Base-by-base conservation (phyloP, 2,888 invertebrate species). In the Eurytoma californica region DNA sequence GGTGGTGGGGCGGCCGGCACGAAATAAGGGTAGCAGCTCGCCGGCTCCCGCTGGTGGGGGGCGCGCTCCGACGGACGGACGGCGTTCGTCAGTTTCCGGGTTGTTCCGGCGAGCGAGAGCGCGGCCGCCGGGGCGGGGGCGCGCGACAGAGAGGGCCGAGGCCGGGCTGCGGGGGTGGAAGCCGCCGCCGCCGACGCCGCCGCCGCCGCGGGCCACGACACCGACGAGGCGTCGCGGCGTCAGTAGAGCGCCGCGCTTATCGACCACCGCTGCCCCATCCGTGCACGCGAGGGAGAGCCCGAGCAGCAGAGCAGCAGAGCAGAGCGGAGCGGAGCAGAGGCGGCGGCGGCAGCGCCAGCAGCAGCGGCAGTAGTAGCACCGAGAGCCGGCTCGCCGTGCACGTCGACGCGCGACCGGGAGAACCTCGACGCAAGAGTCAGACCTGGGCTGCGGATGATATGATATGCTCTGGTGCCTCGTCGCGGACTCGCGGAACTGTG, bases 171-270 rank as follows among this genome's bases (percentile, higher is more conserved):
- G 84, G 85, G 80, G 80, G 83, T 79, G 83, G 81, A 82, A 80
- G 84, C 77, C 82, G 83, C 57, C 80, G 80, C 55, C 51, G 49
- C 66, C 49, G 30, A 61, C 70, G 67, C 53, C 24, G 88, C 86
- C 86, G 84, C 83, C 84, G 77, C 77, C 91, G 89, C 91, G 92
- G 91, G 90, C 87, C 89, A 89, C 91, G 88, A 87, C 87, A 92
- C 67, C 90, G 91, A 89, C 84, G 87, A 88, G 73, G 92, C 89
- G 92, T 92, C 89, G 89, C 89, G 89, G 89, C 88, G 88, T 89
- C 88, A 89, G 89, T 89, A 87, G 87, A 88, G 88, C 88, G 88
- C 87, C 53, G 88, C 87, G 88, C 89, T 39, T 89, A 88, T 88
- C 89, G 89, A 88, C 88, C 88, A 88, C 87, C 88, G 85, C 86